Conservation (phyloP, 2,888 invertebrate species). For the Pyrrhosoma nymphula region DNA sequence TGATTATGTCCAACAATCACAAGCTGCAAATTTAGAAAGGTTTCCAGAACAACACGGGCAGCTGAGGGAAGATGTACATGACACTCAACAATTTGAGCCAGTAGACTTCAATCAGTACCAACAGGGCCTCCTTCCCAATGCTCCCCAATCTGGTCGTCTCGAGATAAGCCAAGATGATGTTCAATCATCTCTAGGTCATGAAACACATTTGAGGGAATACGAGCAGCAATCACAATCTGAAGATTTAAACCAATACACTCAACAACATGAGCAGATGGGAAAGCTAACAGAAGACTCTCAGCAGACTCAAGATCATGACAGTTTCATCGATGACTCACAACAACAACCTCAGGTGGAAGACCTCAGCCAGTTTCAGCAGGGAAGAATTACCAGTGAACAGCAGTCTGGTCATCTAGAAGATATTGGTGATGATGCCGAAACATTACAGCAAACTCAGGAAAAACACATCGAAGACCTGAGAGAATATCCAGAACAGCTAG, state of each 20-base stretch:
- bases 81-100: slow-evolving; percentile 21
- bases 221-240: slow-evolving; percentile 19
- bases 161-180: background rate
- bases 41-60: background rate
- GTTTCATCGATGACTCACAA: background rate
- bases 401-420: slow-evolving; percentile 30
- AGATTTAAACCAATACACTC: background rate
- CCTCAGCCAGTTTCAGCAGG: slow-evolving; percentile 11
- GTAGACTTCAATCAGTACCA: slow-evolving; percentile 10
- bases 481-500: background rate
- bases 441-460: background rate
- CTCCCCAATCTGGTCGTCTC: background rate
- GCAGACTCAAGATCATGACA: slow-evolving; percentile 20
- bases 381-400: background rate
- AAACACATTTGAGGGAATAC: background rate
- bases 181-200: background rate
- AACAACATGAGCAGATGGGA: background rate
- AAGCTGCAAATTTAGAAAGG: background rate
- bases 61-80: background rate
- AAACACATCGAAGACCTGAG: background rate
- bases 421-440: background rate
- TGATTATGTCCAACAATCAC: background rate
- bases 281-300: background rate
- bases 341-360: background rate
- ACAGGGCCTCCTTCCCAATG: background rate